Conservation (phyloP, 2,888 invertebrate species). For the Agrotis puta region DNA sequence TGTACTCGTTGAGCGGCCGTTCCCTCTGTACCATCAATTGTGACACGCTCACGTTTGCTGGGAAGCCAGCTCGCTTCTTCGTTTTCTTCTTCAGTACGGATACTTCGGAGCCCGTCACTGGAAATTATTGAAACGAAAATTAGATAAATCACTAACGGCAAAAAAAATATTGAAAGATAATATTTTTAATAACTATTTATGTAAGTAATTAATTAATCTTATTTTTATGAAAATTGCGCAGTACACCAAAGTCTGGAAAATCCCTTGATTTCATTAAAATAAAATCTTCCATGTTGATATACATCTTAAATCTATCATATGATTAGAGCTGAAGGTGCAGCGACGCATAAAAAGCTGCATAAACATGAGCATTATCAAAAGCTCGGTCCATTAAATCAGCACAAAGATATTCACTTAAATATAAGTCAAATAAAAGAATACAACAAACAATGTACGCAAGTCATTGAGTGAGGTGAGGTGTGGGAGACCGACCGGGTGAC, state of each 20-base stretch:
- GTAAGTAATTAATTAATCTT: neutral
- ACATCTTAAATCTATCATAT: constrained; percentile 20
- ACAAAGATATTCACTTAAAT: constrained; percentile 53
- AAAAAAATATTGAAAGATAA: too few relatives aligned
- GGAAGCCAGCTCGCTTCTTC: constrained; percentile 91
- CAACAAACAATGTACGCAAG: constrained; percentile 60
- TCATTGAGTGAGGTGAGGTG: constrained; percentile 74
- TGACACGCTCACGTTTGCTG: constrained; percentile 92
- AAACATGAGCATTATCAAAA: constrained; percentile 24
- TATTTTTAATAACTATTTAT: too few relatives aligned
- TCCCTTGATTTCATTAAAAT: neutral
- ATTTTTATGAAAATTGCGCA: constrained; percentile 1
- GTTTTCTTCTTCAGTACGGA: constrained; percentile 92
- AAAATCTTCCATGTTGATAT: constrained; percentile 1
- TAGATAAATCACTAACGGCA: neutral
- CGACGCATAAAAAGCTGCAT: constrained; percentile 7
- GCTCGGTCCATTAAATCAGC: constrained; percentile 17
- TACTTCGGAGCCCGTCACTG: constrained; percentile 83
- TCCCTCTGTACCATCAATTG: constrained; percentile 93
- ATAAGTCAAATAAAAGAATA: constrained; percentile 57
- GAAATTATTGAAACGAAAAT: constrained; percentile 62
- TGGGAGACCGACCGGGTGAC: constrained; percentile 82
- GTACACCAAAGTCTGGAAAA: neutral
- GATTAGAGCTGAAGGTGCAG: neutral
- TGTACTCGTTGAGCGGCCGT: constrained; percentile 89